These are phyloP conservation scores for Pomacea canaliculata DNA, from an alignment of 2,888 invertebrate genomes.

Conservation along the genomic window DNA sequence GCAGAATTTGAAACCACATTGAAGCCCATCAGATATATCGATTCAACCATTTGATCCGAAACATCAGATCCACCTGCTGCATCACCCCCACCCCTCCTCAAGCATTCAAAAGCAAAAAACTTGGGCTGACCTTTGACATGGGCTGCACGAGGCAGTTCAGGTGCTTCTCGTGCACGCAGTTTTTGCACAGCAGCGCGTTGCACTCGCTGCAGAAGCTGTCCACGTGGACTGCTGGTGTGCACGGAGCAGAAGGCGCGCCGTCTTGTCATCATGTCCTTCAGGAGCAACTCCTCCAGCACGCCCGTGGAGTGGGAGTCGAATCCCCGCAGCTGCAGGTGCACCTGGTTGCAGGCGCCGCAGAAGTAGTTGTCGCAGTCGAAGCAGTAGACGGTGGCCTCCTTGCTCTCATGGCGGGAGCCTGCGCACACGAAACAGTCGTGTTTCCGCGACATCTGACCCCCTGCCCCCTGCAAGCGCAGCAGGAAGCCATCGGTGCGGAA, in stretches of 20 bases:
- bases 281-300: not conserved
- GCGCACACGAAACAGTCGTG: slow-evolving; percentile 29
- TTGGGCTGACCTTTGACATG: slow-evolving; percentile 1
- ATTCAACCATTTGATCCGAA: too few species aligned
- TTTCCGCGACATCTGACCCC: slow-evolving; percentile 2
- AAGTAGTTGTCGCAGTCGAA: slow-evolving; percentile 31
- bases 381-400: slow-evolving; percentile 20
- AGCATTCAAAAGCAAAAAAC: too few species aligned
- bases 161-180: slow-evolving; percentile 18
- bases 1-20: too few species aligned
- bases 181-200: slow-evolving; percentile 3
- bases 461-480: slow-evolving; percentile 13
- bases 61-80: too few species aligned
- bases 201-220: slow-evolving; percentile 19
- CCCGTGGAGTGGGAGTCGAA: slow-evolving; percentile 21
- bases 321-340: slow-evolving; percentile 29
- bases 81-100: too few species aligned
- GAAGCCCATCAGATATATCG: too few species aligned
- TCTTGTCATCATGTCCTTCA: slow-evolving; percentile 24
- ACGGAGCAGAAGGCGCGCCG: slow-evolving; percentile 15
- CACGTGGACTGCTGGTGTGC: slow-evolving; percentile 10
- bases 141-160: slow-evolving; percentile 10
- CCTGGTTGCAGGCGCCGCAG: slow-evolving; percentile 24
- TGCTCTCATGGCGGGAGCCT: slow-evolving; percentile 17
- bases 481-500: slow-evolving; percentile 28